Evolutionary conservation across 1,140 invertebrate genomes (phyloP).

Genomic region (Cotesia glomerata): DNA sequence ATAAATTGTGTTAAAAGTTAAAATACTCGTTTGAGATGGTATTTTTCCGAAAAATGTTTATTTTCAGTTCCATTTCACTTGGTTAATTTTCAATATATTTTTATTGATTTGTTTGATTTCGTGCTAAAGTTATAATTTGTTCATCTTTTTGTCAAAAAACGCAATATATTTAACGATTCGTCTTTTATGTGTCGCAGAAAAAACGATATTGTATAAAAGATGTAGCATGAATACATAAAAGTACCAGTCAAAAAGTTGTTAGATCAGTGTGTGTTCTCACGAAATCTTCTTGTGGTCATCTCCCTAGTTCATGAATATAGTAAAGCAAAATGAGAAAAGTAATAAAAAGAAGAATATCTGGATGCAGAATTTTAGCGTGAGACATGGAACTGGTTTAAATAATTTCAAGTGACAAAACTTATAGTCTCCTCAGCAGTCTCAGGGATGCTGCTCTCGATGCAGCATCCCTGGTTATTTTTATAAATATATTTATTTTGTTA

Average conservation of each 20-base stretch:
- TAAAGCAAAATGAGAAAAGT: slow-evolving; percentile 22
- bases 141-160: too few species aligned
- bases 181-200: not conserved
- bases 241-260: slow-evolving; percentile 27
- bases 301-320: slow-evolving; percentile 31
- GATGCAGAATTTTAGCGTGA: slow-evolving; percentile 41
- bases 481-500: not conserved
- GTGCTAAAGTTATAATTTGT: too few species aligned
- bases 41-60: too few species aligned
- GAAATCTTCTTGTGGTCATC: slow-evolving; percentile 44
- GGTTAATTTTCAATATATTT: too few species aligned
- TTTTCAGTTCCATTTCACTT: too few species aligned
- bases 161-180: too few species aligned
- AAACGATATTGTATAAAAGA: not conserved
- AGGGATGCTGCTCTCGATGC: slow-evolving; percentile 48
- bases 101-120: too few species aligned
- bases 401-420: slow-evolving; percentile 43
- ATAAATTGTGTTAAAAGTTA: too few species aligned
- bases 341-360: slow-evolving; percentile 39
- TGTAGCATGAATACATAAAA: not conserved
- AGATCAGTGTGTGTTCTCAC: slow-evolving; percentile 54
- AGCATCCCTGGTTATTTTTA: slow-evolving; percentile 41
- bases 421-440: slow-evolving; percentile 48
- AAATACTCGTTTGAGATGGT: too few species aligned
- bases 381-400: slow-evolving; percentile 49